Base-by-base conservation (phyloP, 2,113 vertebrate genomes). In the Sterrhoptilus dennistouni region DNA sequence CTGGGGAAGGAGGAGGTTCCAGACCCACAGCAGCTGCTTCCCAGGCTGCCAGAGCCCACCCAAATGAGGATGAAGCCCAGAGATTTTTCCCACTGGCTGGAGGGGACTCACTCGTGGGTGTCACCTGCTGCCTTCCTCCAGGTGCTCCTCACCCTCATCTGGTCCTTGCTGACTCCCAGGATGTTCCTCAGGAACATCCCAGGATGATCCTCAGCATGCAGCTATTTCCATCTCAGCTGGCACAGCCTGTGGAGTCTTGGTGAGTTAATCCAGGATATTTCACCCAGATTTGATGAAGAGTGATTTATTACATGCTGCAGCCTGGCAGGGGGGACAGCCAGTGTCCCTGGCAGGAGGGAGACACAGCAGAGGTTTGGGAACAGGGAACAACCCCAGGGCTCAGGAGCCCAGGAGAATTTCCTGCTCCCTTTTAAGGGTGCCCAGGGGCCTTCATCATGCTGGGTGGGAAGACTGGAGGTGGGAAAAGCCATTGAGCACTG, bases 31-130 rank as follows among this genome's bases (percentile, higher is more conserved):
- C 68, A 50, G 23, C 63, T 38, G 35, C 79, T 78, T 25, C 24
- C 75, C 81, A 56, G 59, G 57, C 66, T 84, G 61, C 50, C 76
- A 38, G 61, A 85, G 47, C 80, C 70, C 53, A 36, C 61, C 36
- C 66, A 65, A 35, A 89, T 27, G 21, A 75, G 49, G 27, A 38
- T 1, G 4, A 27, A 90, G 8, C 16, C 52, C 87, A 16, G 33
- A 35, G 11, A 10, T n/a, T 36, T 75, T 38, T 22, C n/a, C 40
- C 38, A 2, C 45, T 31, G 28, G 8, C 53, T 18, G 27, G 57
- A 52, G 61, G 57, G 53, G 63, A 44, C 31, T 76, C 0, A 0
- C 77, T 65, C 1, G 0, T 1, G 8, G 22, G 16, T 29, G 22
- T 54, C 59, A 50, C 27, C 13, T 0, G 0, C 56, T 57, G 52